Base-by-base conservation (phyloP, 2,113 vertebrate species). In the Microtus oregoni region DNA sequence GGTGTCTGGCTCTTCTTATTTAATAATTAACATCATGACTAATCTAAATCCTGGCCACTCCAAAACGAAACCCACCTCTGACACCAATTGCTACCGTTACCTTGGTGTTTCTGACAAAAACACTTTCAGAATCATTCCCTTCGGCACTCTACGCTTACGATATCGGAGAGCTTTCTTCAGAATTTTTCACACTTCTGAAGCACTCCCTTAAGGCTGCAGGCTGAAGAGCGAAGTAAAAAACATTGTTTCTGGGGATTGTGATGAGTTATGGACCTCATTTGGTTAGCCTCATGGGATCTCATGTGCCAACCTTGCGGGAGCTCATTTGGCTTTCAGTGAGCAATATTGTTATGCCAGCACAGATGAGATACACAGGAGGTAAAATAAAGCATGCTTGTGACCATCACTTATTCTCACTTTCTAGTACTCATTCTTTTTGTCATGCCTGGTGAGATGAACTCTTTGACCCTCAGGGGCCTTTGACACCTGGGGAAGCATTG, bases 51-150 rank as follows among this genome's bases (percentile, higher is more conserved):
- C 28, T 82, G 26, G 58, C 70, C 12, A 90, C 22, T 68, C 85
- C 30, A 26, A 24, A 89, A 52, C 17, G 87, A 95, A 95, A 61
- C 30, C 35, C 13, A 96, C 68, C 9, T 32, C 92, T 90, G 67
- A 35, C 22, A 72, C 44, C 58, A 89, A 82, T 20, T 90, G 28
- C 67, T 75, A 70, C 47, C 87, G 38, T 76, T 95, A 77, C 96
- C 28, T 22, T 70, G 22, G 30, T 94, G 35, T 96, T 96, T 95
- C 72, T 96, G 70, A 97, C 68, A 93, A 82, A 93, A 91, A 94
- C 91, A 5, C 32, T 94, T 95, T 86, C 91, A 89, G 87, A 90
- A 90, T 81, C 89, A 63, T 95, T 89, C 70, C 73, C 28, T 83
- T 94, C 68, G 47, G 63, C n/a, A 67, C 41, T 55, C 0, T 26